These are phyloP conservation scores for Mystacornis crossleyi DNA, from an alignment of 2,113 vertebrate species.

Conservation along the genomic window DNA sequence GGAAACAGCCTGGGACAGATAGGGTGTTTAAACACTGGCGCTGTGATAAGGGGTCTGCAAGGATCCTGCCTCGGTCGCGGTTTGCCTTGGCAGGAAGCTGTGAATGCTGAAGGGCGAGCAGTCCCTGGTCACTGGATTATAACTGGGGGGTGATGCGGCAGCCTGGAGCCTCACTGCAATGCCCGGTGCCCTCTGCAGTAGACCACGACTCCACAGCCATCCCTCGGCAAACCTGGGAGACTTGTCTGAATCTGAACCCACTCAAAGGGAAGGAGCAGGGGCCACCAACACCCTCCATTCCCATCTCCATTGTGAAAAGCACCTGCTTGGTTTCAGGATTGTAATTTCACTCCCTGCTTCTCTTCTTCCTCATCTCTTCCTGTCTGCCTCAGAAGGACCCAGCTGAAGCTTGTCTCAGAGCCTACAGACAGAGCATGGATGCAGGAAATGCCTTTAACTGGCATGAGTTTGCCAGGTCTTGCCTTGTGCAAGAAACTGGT, in stretches of 20 bases:
- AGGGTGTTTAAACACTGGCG: not conserved
- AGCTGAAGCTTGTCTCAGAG: not conserved
- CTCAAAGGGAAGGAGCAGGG: not conserved
- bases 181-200: fast-evolving
- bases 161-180: not conserved
- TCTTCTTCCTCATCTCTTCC: not conserved
- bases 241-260: not conserved
- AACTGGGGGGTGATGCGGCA: not conserved
- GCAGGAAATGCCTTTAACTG: not conserved
- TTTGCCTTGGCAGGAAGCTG: not conserved
- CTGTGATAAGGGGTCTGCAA: conserved; percentile 17
- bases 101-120: not conserved
- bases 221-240: not conserved
- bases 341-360: not conserved
- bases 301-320: not conserved
- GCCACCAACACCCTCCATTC: not conserved
- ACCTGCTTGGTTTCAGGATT: not conserved
- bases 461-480: not conserved
- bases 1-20: not conserved
- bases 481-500: not conserved
- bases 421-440: not conserved
- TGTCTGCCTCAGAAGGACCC: not conserved
- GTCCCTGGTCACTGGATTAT: not conserved
- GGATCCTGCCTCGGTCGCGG: not conserved
- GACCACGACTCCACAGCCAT: not conserved